Evolutionary conservation across 2,888 invertebrate genomes (phyloP), one percentile per base, ranked within the genome.

Genomic region (Noctua fimbriata): DNA sequence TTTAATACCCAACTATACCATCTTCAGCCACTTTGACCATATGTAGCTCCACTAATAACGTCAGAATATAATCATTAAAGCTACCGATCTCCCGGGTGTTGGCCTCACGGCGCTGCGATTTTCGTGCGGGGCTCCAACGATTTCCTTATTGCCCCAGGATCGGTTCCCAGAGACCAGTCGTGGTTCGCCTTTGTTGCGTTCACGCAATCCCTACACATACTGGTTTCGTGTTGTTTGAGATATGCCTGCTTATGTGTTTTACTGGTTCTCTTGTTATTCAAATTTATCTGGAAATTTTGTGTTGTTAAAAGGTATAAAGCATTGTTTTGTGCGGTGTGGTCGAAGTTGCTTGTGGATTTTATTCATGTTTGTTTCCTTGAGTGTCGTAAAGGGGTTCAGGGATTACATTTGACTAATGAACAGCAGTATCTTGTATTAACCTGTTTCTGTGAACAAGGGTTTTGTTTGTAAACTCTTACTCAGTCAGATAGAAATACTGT

Each of bases 61-160:
- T 86, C 89, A 90, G 79, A 93, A 91, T 91, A 93, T 92, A 91
- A 93, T 93, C 93, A 94, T 94, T 94, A 94, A 87, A 89, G 92
- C 93, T 93, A 92, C 93, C 87, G 90, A 88, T 90, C 85, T 82
- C 87, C 76, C 75, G 82, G 83, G 82, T 89, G 88, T 90, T 86
- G 81, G 83, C 85, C 93, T 95, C 95, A 96, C 96, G 95, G 92
- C 91, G 93, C 86, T 89, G 90, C 91, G 94, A 95, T 95, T 95
- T 95, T 95, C 95, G 95, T 95, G 94, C 94, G 87, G 92, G 89
- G 88, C 93, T 82, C 91, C 91, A 93, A 94, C 94, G 91, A 94
- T 96, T 96, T 96, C 96, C 96, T 96, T 94, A 96, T 96, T 96
- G 94, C 90, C 91, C 74, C 52, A 87, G 93, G 94, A 94, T 94